Base-by-base conservation (phyloP, 2,888 invertebrate genomes). In the Malthinus flaveolus region DNA sequence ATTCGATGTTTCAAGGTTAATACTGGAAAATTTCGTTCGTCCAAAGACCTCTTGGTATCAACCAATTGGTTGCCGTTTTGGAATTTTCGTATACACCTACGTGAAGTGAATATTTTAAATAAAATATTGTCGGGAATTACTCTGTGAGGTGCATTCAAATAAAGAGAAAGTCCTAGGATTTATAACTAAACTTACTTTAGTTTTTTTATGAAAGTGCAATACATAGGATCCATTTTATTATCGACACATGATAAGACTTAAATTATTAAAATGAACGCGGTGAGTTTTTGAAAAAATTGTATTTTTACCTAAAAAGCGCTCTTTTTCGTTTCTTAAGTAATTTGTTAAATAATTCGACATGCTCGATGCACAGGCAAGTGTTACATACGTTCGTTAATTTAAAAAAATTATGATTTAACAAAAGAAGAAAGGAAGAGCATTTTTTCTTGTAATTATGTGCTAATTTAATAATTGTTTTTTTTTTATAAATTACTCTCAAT, bases 191-290 rank as follows among this genome's bases (percentile, higher is more conserved):
- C 39, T 15, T 15, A n/a, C 9, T 15, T 42, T 42, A 42, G 39
- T 42, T 42, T 42, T 37, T 42, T 15, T 42, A 15, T 42, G 39
- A 42, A 42, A 42, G 39, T 42, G 39, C 39, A 42, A 42, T 15
- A 42, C 23, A 23, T 23, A 23, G 23, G 23, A 23, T 23, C 23
- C 23, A 23, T 42, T 42, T 42, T 42, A 42, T 15, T 42, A 23
- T 39, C 23, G 12, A 42, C 39, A 42, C 39, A 42, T 42, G 39
- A 42, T 15, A 42, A 42, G 39, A 42, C 39, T 15, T 23, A 42
- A 42, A 42, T 23, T 15, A 11, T 42, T 42, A 42, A 42, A 42
- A 42, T 42, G 39, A 42, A 9, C 9, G 23, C 39, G n/a, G 39
- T 42, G 23, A 42, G 39, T 42, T 15, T 15, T 23, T 23, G 23